phyloP scores from a whole-genome alignment of 2,113 vertebrate genomes.

The Orcinus orca region DNA sequence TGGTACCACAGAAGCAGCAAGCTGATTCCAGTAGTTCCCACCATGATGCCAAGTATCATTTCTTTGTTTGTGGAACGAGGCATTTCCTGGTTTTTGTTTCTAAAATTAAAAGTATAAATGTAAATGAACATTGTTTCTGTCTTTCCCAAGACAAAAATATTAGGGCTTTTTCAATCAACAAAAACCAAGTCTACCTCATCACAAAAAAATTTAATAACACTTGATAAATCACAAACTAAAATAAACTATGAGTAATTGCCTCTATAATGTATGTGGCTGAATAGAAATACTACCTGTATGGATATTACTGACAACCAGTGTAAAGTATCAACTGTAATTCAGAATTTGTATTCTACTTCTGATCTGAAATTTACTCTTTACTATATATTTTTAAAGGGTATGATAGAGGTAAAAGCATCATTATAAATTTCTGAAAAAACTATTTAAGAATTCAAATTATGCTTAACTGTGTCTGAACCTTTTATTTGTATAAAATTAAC shows the following conservation, averaged over 20 bases:
- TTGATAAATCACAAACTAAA: neutral
- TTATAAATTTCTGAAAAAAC: neutral
- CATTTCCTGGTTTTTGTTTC: conserved; percentile 85
- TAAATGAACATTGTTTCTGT: conserved; percentile 12
- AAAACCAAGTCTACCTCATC: neutral
- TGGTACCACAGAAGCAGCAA: conserved; percentile 88
- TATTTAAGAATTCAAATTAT: conserved; percentile 18
- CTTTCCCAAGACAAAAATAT: neutral
- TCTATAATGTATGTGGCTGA: neutral
- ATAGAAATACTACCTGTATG: neutral
- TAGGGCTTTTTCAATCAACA: neutral
- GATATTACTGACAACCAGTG: neutral
- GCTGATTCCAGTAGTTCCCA: conserved; percentile 91
- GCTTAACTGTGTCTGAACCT: neutral
- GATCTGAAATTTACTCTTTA: neutral
- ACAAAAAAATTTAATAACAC: neutral
- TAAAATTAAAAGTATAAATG: conserved; percentile 74
- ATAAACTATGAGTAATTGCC: neutral
- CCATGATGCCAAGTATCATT: conserved; percentile 89
- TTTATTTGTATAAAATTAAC: neutral
- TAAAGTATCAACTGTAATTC: conserved; percentile 13
- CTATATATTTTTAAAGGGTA: neutral
- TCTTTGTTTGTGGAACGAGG: conserved; percentile 86
- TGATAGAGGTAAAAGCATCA: neutral
- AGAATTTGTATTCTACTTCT: conserved; percentile 3